Evolutionary conservation across 2,113 vertebrate genomes (phyloP).

Genomic region (Phyllostomus discolor): DNA sequence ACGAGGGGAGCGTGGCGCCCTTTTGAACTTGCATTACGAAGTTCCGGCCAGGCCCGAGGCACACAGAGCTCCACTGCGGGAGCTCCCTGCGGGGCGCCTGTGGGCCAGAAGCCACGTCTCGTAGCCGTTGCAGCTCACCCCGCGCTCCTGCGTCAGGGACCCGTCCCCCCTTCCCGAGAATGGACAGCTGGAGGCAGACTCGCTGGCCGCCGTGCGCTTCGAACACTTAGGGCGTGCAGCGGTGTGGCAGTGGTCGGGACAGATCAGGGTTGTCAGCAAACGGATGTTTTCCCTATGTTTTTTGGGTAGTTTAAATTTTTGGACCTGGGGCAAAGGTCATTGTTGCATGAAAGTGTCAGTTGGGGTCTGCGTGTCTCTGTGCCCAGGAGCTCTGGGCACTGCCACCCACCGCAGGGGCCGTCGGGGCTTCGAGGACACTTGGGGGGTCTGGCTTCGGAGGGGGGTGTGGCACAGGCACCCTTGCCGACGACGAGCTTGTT

Average conservation of each 20-base stretch:
- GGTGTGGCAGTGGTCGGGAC: neutral
- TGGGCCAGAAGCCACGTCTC: neutral
- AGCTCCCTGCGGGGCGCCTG: neutral
- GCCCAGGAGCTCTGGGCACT: neutral
- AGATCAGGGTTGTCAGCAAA: neutral
- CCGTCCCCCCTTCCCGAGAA: neutral
- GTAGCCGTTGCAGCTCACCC: neutral
- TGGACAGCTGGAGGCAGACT: neutral
- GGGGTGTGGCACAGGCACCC: neutral
- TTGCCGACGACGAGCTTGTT: slow-evolving; percentile 32
- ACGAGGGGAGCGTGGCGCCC: rapidly evolving
- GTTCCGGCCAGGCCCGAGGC: neutral
- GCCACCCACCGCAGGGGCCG: rapidly evolving
- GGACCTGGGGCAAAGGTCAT: neutral
- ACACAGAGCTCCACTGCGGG: neutral
- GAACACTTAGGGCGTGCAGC: neutral
- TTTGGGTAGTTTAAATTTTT: neutral
- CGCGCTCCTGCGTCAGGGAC: neutral
- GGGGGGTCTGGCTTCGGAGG: neutral
- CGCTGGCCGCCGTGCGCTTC: neutral
- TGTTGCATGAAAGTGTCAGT: neutral
- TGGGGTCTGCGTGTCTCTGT: neutral
- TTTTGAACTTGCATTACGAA: neutral
- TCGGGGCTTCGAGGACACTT: neutral
- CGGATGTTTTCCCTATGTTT: neutral